These are phyloP conservation scores for Tetramorium parvispinum DNA, from an alignment of 1,140 invertebrate species.

Conservation along the genomic window DNA sequence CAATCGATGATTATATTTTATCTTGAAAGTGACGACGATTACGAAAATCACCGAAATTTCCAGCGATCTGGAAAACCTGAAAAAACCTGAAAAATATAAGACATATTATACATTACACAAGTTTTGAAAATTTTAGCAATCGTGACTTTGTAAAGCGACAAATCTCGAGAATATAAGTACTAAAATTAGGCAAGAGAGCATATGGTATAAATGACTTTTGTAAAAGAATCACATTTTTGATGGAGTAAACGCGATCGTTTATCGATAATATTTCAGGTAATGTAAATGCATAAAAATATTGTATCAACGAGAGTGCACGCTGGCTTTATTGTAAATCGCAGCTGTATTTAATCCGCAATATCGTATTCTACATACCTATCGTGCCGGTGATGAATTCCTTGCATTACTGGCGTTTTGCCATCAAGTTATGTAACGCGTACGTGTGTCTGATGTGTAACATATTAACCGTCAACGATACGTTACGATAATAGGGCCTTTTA, in stretches of 20 bases:
- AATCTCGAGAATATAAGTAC: background rate
- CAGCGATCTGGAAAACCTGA: background rate
- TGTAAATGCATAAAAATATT: constrained; percentile 66
- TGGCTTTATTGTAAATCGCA: constrained; percentile 62
- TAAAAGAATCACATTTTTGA: constrained; percentile 67
- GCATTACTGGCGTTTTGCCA: constrained; percentile 64
- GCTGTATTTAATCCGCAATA: constrained; percentile 70
- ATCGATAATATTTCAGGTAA: constrained; percentile 45
- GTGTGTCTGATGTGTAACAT: constrained; percentile 52
- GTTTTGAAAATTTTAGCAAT: background rate
- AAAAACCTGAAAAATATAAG: background rate
- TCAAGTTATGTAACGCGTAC: constrained; percentile 60
- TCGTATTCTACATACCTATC: constrained; percentile 69
- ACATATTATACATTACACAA: background rate
- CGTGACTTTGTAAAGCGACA: background rate
- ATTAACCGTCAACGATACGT: constrained; percentile 66
- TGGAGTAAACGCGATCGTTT: constrained; percentile 68
- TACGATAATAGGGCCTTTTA: constrained; percentile 70
- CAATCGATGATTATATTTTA: too few species aligned
- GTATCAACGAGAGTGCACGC: constrained; percentile 51
- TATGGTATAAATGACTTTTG: background rate
- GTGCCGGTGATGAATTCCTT: constrained; percentile 70
- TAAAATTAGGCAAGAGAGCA: background rate
- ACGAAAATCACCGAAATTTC: background rate
- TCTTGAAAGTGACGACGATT: background rate